These are phyloP conservation scores for Thalassarche chlororhynchos DNA, from an alignment of 2,113 vertebrate species.

Conservation along the genomic window DNA sequence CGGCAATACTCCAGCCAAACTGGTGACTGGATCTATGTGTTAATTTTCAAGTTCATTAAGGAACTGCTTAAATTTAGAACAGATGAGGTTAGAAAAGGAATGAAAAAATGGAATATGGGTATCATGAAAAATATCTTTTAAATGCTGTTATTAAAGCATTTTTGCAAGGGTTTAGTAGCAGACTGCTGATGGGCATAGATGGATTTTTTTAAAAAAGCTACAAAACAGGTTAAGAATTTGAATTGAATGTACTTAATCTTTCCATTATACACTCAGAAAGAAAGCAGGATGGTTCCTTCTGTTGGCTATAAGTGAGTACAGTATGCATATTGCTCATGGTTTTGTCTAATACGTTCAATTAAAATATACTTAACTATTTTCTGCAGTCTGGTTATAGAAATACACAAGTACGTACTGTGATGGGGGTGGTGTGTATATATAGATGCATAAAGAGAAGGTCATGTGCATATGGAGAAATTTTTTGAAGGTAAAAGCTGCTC, in stretches of 20 bases:
- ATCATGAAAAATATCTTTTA: neutral
- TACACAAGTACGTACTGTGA: accelerated
- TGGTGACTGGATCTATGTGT: neutral
- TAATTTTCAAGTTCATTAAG: neutral
- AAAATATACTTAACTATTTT: neutral
- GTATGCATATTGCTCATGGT: neutral
- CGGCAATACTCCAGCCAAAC: neutral
- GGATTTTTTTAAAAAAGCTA: neutral
- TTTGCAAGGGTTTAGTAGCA: neutral
- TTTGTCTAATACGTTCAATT: neutral
- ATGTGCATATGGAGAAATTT: neutral
- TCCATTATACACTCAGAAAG: neutral
- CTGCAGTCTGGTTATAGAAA: neutral
- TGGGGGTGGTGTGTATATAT: neutral
- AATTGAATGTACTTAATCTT: neutral
- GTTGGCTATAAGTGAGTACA: neutral
- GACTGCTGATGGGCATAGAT: neutral
- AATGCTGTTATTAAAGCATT: neutral
- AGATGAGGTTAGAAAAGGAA: neutral
- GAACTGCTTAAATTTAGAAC: neutral
- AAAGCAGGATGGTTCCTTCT: neutral
- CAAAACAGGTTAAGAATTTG: neutral
- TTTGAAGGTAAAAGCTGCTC: neutral
- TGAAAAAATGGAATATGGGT: neutral
- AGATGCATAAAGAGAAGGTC: neutral